These are phyloP conservation scores for Gambusia yucatana DNA, from an alignment of 2,797 vertebrate genomes.

Conservation along the genomic window DNA sequence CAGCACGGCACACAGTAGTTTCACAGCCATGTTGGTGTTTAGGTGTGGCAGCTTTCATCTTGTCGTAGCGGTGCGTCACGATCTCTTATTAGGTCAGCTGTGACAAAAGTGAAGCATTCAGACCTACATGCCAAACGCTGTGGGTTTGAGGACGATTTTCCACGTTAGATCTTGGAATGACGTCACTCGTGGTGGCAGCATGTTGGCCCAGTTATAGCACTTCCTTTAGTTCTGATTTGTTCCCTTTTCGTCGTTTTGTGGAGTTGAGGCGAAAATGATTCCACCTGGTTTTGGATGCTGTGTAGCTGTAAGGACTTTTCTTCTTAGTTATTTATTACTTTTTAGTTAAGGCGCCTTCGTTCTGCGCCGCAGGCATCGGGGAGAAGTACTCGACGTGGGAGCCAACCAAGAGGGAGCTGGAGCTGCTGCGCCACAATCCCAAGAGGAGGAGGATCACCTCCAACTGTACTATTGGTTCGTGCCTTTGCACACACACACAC, in stretches of 20 bases:
- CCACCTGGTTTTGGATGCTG: too few species aligned
- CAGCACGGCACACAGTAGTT: too few species aligned
- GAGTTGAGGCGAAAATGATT: too few species aligned
- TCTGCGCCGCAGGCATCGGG: slow-evolving; percentile 84
- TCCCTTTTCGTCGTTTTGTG: too few species aligned
- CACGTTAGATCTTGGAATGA: background rate
- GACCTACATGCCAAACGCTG: background rate
- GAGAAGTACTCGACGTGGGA: slow-evolving; percentile 98
- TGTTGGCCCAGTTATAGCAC: too few species aligned
- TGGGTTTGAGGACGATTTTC: background rate
- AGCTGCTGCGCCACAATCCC: slow-evolving; percentile 95
- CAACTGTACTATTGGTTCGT: slow-evolving; percentile 96
- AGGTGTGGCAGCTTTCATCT: too few species aligned
- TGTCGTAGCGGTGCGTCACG: too few species aligned
- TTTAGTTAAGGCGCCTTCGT: background rate
- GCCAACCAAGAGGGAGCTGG: slow-evolving; percentile 94
- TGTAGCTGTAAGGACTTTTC: too few species aligned
- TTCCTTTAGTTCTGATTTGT: too few species aligned
- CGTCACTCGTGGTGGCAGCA: background rate
- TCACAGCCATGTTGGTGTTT: too few species aligned
- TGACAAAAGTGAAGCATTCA: background rate
- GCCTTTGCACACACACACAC: background rate
- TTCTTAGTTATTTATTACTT: too few species aligned
- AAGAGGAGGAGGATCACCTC: slow-evolving; percentile 97
- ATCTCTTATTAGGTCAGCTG: background rate